Percentiles rank a stretch among this genome's conserved stretches.
Conservation (phyloP, 2,797 vertebrate species). For the Rhyacichthys aspro region DNA sequence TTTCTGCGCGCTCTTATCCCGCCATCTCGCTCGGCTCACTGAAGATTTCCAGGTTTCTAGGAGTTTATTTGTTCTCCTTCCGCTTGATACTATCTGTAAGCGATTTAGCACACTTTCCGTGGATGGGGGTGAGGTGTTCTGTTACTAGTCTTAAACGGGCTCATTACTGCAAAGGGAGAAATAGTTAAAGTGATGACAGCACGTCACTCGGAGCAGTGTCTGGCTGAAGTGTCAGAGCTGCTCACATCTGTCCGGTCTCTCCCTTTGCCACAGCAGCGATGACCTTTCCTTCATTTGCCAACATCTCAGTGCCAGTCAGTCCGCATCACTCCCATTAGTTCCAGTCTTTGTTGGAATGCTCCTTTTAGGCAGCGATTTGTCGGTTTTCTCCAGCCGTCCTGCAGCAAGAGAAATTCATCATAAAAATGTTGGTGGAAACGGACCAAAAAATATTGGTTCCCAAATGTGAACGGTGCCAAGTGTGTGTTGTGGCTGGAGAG, state of each 20-base stretch:
- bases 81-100: slow-evolving; percentile 2
- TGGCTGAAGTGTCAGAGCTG: slow-evolving; percentile 65
- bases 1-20: slow-evolving; percentile 8
- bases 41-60: slow-evolving; percentile 44
- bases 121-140: slow-evolving; percentile 28
- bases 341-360: slow-evolving; percentile 33
- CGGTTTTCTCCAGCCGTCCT: slow-evolving; percentile 14
- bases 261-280: slow-evolving; percentile 31
- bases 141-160: slow-evolving; percentile 47
- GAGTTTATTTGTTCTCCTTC: slow-evolving; percentile 13
- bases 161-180: slow-evolving; percentile 36
- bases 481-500: slow-evolving; percentile 51
- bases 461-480: slow-evolving; percentile 34
- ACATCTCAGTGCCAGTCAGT: slow-evolving; percentile 47
- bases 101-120: slow-evolving; percentile 4
- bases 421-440: slow-evolving; percentile 16
- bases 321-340: slow-evolving; percentile 62
- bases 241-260: slow-evolving; percentile 39
- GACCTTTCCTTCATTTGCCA: slow-evolving; percentile 72
- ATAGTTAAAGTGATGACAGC: slow-evolving; percentile 71
- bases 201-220: slow-evolving; percentile 64
- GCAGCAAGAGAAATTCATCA: neutral
- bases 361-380: slow-evolving; percentile 37
- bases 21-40: slow-evolving; percentile 9
- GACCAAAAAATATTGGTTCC: slow-evolving; percentile 29